phyloP scores from a whole-genome alignment of 64 coral and sea anemone species.

The Pocillopora damicornis region DNA sequence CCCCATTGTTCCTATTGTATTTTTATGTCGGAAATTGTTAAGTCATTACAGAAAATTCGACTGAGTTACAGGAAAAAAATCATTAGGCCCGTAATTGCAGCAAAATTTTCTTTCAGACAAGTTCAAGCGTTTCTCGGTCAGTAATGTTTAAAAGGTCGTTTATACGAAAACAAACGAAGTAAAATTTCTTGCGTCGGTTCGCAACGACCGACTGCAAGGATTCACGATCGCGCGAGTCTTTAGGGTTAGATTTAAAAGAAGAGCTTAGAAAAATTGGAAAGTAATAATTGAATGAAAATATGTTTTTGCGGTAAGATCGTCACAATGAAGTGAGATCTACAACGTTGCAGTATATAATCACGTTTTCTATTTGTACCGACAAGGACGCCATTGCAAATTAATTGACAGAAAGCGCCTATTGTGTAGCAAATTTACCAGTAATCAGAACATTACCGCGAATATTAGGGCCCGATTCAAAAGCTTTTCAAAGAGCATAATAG shows the following conservation, averaged over 20 bases:
- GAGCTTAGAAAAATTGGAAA: no score
- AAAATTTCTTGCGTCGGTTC: neutral
- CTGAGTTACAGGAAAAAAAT: neutral
- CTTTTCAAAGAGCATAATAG: conserved; percentile 81
- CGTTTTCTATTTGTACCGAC: conserved; percentile 24
- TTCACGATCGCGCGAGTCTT: neutral
- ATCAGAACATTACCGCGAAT: conserved; percentile 75
- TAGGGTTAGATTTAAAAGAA: no score
- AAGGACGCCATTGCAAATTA: conserved; percentile 72
- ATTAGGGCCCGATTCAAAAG: conserved; percentile 68
- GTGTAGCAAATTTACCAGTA: conserved; percentile 59
- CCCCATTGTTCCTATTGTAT: conserved; percentile 16
- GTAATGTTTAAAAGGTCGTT: neutral
- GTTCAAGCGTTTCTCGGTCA: conserved; percentile 4
- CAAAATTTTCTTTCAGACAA: neutral
- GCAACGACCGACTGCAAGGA: neutral
- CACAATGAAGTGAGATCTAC: neutral
- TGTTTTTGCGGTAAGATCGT: neutral
- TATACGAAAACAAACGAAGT: neutral
- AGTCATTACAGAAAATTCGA: neutral
- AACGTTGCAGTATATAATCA: neutral
- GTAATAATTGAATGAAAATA: neutral
- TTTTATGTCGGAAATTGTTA: conserved; percentile 38
- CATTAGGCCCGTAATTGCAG: neutral
- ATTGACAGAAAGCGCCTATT: conserved; percentile 63